Evolutionary conservation across 1,140 invertebrate genomes (phyloP), one percentile per base, ranked within the genome.

Genomic region (Euschistus heros): DNA sequence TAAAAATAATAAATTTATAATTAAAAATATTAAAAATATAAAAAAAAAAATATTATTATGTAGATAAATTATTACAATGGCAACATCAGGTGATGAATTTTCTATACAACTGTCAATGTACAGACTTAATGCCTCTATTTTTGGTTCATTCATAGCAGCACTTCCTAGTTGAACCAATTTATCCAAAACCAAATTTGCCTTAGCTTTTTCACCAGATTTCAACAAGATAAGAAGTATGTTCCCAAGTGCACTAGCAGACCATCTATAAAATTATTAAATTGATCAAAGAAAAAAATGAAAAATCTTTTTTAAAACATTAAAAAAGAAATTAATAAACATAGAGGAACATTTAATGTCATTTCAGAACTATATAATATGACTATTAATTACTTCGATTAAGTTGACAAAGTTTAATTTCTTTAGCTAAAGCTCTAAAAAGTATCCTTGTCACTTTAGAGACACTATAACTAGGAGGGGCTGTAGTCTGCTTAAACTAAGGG

Each of bases 211-310:
- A n/a, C 73, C 73, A 61, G 75, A 75, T 64, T 77, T 74, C 10
- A 81, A 71, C 17, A 77, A 71, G 14, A 83, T 44, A 0, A 71
- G 73, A 37, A 84, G 73, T 18, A 84, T 75, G 69, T 82, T 76
- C 15, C 81, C 80, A 14, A 84, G 69, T 74, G 83, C 80, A 67
- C 76, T 74, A 4, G 81, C 82, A 27, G 80, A 80, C 73, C 82
- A 82, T 37, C 77, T 80, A 52, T 75, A 72, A 65, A 57, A 60
- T 65, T 68, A 20, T 15, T 22, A 60, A 24, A 47, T 5, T 22
- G 65, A 64, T 42, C 18, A 42, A 50, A 37, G 10, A 37, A 37
- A 37, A 37, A 2, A 37, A 30, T 30, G n/a, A 30, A 30, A 30
- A 30, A 30, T 30, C 7, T 30, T 30, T 30, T 30, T 30, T n/a